Evolutionary conservation across 2,888 invertebrate genomes (phyloP).

Genomic region (Orgyia antiqua): DNA sequence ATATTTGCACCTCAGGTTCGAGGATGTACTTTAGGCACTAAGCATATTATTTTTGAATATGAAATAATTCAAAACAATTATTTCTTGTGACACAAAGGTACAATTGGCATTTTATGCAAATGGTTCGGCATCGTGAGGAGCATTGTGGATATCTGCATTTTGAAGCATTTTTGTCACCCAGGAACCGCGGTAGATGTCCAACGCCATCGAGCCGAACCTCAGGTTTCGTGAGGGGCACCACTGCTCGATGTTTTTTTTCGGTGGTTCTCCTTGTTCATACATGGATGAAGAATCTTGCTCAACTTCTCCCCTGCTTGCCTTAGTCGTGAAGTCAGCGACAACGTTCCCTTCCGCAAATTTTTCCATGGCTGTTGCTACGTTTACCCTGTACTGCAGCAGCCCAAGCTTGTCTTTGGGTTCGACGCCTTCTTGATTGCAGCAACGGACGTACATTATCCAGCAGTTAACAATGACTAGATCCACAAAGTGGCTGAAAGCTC

Average conservation of each 20-base stretch:
- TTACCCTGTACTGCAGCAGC: conserved; percentile 19
- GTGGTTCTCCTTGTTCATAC: too few species aligned
- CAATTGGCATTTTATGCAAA: conserved; percentile 14
- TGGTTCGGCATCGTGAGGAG: conserved; percentile 16
- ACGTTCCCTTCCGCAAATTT: conserved; percentile 5
- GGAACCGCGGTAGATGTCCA: conserved; percentile 16
- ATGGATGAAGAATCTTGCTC: too few species aligned
- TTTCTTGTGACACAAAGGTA: conserved; percentile 12
- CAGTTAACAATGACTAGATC: conserved; percentile 17
- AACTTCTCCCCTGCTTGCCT: too few species aligned
- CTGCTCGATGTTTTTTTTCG: conserved; percentile 12
- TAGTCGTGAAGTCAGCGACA: too few species aligned
- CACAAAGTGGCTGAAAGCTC: conserved; percentile 15
- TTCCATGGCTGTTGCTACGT: conserved; percentile 13
- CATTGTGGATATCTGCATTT: conserved; percentile 15
- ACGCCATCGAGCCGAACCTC: conserved; percentile 14
- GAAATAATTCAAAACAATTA: conserved; percentile 10
- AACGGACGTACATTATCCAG: conserved; percentile 19
- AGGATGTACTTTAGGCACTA: too few species aligned
- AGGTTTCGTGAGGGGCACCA: conserved; percentile 12
- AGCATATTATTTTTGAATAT: too few species aligned
- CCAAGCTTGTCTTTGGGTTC: conserved; percentile 15
- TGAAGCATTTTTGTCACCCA: conserved; percentile 14
- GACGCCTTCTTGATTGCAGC: conserved; percentile 20
- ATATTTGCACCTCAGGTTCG: too few species aligned